phyloP scores from a whole-genome alignment of 2,113 vertebrate genomes.

The Eurystomus gularis region DNA sequence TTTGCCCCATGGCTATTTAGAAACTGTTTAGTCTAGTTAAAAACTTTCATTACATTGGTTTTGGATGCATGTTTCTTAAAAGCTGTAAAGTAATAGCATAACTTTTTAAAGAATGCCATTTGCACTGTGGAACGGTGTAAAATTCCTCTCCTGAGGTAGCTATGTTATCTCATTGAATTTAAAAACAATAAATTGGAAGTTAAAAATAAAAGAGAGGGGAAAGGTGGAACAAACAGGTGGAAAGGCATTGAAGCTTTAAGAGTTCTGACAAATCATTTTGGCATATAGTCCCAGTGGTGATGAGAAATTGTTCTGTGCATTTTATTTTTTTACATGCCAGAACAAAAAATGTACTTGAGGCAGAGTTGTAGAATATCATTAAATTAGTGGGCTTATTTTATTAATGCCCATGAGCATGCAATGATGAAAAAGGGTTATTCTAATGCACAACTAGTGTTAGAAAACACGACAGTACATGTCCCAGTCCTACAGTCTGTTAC shows the following conservation, averaged over 20 bases:
- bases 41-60: background rate
- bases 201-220: background rate
- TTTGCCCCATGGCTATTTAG: background rate
- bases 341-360: background rate
- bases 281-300: background rate
- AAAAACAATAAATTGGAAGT: background rate
- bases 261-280: conserved; percentile 5
- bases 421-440: background rate
- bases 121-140: background rate
- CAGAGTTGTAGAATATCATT: background rate
- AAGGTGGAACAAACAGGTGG: background rate
- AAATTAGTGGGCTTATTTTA: background rate
- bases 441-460: background rate
- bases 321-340: background rate
- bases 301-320: background rate
- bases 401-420: background rate
- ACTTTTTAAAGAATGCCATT: background rate
- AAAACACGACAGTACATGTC: fast-evolving
- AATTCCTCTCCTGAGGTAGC: background rate
- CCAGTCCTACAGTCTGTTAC: background rate
- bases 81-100: background rate
- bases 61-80: background rate
- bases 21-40: background rate
- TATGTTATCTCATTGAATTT: background rate
- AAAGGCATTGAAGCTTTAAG: background rate